These are phyloP conservation scores for Onychorhynchus coronatus DNA, from an alignment of 2,113 vertebrate species.

Conservation along the genomic window DNA sequence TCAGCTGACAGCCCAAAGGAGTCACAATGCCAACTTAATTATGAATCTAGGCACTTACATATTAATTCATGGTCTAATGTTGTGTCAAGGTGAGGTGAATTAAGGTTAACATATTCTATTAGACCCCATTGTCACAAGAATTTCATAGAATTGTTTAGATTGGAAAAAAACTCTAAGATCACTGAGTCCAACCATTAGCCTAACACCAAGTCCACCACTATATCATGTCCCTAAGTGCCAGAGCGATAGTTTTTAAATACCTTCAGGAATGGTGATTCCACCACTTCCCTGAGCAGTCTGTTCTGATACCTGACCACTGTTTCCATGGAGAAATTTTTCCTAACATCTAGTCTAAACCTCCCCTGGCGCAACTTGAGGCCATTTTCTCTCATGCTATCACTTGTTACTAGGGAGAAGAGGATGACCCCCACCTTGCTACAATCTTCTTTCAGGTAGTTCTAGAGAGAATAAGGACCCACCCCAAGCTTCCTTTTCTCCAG, in stretches of 20 bases:
- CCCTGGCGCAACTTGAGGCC: neutral
- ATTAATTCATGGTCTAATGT: conserved; percentile 72
- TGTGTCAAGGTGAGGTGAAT: conserved; percentile 68
- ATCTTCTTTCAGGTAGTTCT: neutral
- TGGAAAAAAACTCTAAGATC: neutral
- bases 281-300: neutral
- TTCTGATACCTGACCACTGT: neutral
- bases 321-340: neutral
- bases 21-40: conserved; percentile 70
- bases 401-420: neutral
- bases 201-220: neutral
- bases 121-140: conserved; percentile 77
- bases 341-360: neutral
- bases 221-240: neutral
- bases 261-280: neutral
- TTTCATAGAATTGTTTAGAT: conserved; percentile 30
- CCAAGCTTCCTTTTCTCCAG: neutral
- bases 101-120: conserved; percentile 82
- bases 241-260: neutral
- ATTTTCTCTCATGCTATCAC: neutral
- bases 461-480: neutral
- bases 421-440: rapidly evolving
- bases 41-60: conserved; percentile 64
- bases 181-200: neutral
- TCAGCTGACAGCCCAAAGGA: conserved; percentile 47